Conservation (phyloP, 2,888 invertebrate species). For the Ochropleura plecta region DNA sequence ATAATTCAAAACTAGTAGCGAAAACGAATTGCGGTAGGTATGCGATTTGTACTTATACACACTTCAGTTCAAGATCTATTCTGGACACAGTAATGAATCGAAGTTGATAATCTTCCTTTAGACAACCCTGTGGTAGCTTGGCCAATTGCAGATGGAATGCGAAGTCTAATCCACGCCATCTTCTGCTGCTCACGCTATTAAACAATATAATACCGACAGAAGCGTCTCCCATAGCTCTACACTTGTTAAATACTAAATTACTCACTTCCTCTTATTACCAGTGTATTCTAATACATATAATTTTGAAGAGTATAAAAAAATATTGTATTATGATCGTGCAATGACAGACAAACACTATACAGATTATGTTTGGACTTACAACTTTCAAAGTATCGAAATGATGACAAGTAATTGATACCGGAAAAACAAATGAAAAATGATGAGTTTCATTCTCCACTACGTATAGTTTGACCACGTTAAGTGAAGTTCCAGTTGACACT, state of each 20-base stretch:
- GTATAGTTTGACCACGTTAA: neutral
- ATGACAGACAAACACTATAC: constrained; percentile 32
- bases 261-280: constrained; percentile 63
- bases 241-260: constrained; percentile 60
- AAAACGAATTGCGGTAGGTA: no score
- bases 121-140: constrained; percentile 62
- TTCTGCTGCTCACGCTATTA: constrained; percentile 67
- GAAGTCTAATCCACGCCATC: constrained; percentile 67
- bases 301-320: constrained; percentile 59
- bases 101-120: constrained; percentile 1
- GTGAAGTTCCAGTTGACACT: no score
- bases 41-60: no score
- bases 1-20: no score
- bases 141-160: constrained; percentile 78
- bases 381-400: neutral
- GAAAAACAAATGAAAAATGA: neutral
- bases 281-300: constrained; percentile 56
- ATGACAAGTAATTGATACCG: constrained; percentile 15
- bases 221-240: constrained; percentile 38
- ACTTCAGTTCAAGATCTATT: no score
- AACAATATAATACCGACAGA: constrained; percentile 51
- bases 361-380: constrained; percentile 15
- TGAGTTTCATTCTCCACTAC: neutral
- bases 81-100: no score
- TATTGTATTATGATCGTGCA: constrained; percentile 33